Evolutionary conservation across 2,888 invertebrate species (phyloP), one percentile per base, ranked within the genome.

Genomic region (Drosophila aldrichi): DNA sequence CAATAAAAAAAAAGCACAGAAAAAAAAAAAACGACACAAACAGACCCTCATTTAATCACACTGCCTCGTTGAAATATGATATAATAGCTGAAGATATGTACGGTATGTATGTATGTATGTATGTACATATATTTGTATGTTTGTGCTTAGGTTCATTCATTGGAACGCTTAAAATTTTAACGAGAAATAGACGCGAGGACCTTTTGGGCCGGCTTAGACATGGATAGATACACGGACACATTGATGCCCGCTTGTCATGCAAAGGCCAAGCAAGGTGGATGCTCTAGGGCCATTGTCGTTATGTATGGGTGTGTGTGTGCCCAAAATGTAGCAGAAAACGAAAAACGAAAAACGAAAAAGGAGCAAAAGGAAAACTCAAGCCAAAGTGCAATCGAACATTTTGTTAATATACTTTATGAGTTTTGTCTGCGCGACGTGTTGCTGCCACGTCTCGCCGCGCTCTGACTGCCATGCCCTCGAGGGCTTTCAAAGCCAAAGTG

Each of bases 381-480:
- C 69, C 87, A 86, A 78, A 84, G 84, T 84, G 89, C 89, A 84
- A 83, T 88, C 81, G 79, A 89, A 88, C 76, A 83, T 88, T 82
- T 83, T 85, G 76, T 82, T 83, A 79, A 83, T 88, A 85, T 74
- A 85, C 79, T 84, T 88, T 85, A 88, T 82, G 85, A 84, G 82
- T 84, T 79, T 82, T 84, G 74, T 62, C 60, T 62, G 63, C 66
- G 81, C 84, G 78, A 87, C 81, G 85, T 84, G 88, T 78, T 71
- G 69, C 76, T 70, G 68, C 43, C 60, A 51, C 20, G 10, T 36
- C 51, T 14, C n/a, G n/a, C 52, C 22, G 22, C 9, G 14, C 38
- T 14, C 8, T 14, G 10, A 14, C 25, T 25, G 46, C 22, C 51
- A 29, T 46, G 59, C 32, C 71, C 76, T 49, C 51, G 20, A 36